Evolutionary conservation across 2,113 vertebrate genomes (phyloP).

Genomic region (Nyctibius bracteatus): DNA sequence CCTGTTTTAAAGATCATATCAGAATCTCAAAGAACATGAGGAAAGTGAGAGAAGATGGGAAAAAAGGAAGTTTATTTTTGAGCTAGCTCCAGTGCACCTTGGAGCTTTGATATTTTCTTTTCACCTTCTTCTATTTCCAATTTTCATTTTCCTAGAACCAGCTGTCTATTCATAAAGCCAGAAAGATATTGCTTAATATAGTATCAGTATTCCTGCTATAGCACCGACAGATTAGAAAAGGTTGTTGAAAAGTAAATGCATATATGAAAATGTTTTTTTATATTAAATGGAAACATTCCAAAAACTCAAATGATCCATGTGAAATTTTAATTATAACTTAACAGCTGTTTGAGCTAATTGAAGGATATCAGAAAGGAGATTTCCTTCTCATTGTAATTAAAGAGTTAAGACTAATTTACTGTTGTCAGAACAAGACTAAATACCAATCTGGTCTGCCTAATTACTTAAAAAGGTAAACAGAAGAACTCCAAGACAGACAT

Average conservation of each 20-base stretch:
- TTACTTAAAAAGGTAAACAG: slow-evolving; percentile 71
- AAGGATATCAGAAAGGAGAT: slow-evolving; percentile 77
- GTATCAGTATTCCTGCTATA: slow-evolving; percentile 56
- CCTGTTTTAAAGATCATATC: not conserved
- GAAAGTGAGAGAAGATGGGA: not conserved
- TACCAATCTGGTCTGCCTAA: slow-evolving; percentile 72
- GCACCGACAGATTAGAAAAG: slow-evolving; percentile 62
- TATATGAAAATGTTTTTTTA: slow-evolving; percentile 72
- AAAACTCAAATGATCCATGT: slow-evolving; percentile 80
- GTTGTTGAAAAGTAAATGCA: slow-evolving; percentile 67
- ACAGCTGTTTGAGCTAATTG: slow-evolving; percentile 81
- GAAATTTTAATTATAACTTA: slow-evolving; percentile 84
- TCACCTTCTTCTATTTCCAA: slow-evolving; percentile 6
- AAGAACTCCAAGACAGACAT: slow-evolving; percentile 40
- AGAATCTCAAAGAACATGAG: not conserved
- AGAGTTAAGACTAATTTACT: slow-evolving; percentile 81
- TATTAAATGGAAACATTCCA: slow-evolving; percentile 80
- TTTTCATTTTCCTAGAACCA: slow-evolving; percentile 53
- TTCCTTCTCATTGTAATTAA: slow-evolving; percentile 78
- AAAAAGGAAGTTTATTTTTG: slow-evolving; percentile 33
- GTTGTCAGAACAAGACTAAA: slow-evolving; percentile 77
- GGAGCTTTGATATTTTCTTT: slow-evolving; percentile 22
- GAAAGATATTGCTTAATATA: slow-evolving; percentile 51
- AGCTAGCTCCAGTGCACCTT: slow-evolving; percentile 23
- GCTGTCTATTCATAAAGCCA: slow-evolving; percentile 50